Evolutionary conservation across 2,797 vertebrate genomes (phyloP).

Genomic region (Phoebastria nigripes): DNA sequence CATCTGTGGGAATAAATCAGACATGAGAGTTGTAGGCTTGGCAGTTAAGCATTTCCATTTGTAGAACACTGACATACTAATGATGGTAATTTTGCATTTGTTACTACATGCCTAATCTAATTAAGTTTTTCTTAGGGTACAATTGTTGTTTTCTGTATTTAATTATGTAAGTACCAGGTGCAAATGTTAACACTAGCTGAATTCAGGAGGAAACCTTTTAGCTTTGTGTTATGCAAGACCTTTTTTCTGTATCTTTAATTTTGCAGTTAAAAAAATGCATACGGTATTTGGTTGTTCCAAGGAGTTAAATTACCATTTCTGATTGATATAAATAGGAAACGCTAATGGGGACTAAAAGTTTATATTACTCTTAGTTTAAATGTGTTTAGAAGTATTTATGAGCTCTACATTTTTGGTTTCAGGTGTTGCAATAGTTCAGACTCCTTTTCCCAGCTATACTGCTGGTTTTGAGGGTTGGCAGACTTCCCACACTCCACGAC

Average conservation of each 20-base stretch:
- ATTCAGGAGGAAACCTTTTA: slow-evolving; percentile 45
- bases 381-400: not conserved
- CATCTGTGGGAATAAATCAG: slow-evolving; percentile 44
- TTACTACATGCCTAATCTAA: slow-evolving; percentile 52
- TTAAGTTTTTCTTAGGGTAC: slow-evolving; percentile 39
- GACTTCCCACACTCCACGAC: not conserved
- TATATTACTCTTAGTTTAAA: not conserved
- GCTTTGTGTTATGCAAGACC: not conserved
- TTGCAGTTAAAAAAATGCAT: not conserved
- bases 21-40: slow-evolving; percentile 6
- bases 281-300: not conserved
- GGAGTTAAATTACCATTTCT: not conserved
- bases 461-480: slow-evolving; percentile 18
- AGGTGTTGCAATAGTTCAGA: slow-evolving; percentile 7
- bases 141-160: slow-evolving; percentile 52
- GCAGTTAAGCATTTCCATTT: slow-evolving; percentile 20
- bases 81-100: slow-evolving; percentile 47
- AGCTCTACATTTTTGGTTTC: not conserved
- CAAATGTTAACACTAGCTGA: slow-evolving; percentile 41
- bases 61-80: slow-evolving; percentile 30
- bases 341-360: not conserved
- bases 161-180: slow-evolving; percentile 50
- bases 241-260: not conserved
- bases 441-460: not conserved
- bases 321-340: not conserved